Evolutionary conservation across 2,113 vertebrate species (phyloP), one percentile per base, ranked within the genome.

Genomic region (Gila orcuttii): DNA sequence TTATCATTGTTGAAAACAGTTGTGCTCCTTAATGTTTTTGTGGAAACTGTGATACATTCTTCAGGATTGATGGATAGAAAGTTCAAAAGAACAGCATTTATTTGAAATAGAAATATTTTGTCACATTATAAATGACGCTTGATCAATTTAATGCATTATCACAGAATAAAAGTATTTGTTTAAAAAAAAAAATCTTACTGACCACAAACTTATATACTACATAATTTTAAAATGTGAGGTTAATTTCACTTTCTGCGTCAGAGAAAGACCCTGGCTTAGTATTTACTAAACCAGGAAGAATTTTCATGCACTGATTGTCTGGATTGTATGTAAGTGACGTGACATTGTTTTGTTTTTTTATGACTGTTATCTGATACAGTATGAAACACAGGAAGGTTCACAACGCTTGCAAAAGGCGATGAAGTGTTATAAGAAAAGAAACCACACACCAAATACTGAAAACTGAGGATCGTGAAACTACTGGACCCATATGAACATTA

Each of bases 321-420:
- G 42, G 33, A 10, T 12, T 82, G 42, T 50, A 23, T 82, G 62
- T 50, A 50, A 42, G 13, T 81, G 39, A 66, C 3, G 1, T 21
- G 79, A 21, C 39, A 11, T 31, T 28, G 42, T 79, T 79, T 36
- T 6, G 28, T 81, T 57, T 57, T 52, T 81, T 81, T 64, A 68
- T 12, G 25, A 45, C 42, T 21, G 79, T 50, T 68, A 68, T 82
- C 79, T 66, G 79, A 82, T 82, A 52, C 62, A 66, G 25, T 68
- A 28, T 33, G 25, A 68, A 47, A 68, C 62, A 82, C 33, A 64
- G 8, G 59, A 42, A 80, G 59, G 7, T 28, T 80, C 9, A 19
- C n/a, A 5, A 80, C 1, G 42, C 79, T 68, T 64, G 57, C 12
- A 10, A 45, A 59, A 80, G 59, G 21, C 36, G 47, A 10, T 80